Conservation (phyloP, 1,140 invertebrate genomes). For the Platyura marginata region DNA sequence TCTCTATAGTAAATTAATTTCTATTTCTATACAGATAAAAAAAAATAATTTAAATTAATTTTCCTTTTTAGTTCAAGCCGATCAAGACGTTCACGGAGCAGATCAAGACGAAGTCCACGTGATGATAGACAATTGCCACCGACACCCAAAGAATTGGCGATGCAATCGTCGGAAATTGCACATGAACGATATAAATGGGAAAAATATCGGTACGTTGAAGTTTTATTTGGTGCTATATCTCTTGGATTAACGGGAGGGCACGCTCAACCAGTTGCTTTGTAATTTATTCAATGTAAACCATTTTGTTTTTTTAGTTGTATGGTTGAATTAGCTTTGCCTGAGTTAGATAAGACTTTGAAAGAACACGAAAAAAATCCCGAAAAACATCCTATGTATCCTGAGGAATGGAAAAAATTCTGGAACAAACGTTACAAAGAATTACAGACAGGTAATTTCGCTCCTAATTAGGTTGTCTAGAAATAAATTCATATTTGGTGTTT, state of each 20-base stretch:
- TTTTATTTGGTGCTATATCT: no score
- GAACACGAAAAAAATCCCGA: conserved; percentile 68
- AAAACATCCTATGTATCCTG: conserved; percentile 65
- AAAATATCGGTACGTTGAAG: conserved; percentile 31
- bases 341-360: conserved; percentile 35
- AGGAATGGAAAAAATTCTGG: conserved; percentile 78
- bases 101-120: no score
- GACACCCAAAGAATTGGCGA: conserved; percentile 18
- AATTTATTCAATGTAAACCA: no score
- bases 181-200: conserved; percentile 34
- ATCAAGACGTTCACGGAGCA: no score
- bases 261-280: no score
- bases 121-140: conserved; percentile 10
- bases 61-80: no score
- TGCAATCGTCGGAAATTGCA: conserved; percentile 17
- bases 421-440: conserved; percentile 62
- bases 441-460: conserved; percentile 28
- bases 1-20: no score
- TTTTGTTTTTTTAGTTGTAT: conserved; percentile 10
- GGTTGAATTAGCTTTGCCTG: conserved; percentile 22
- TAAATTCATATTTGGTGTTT: neutral
- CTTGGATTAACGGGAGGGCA: no score
- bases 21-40: no score
- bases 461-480: no score
- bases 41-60: no score